Evolutionary conservation across 2,797 vertebrate species (phyloP).

Genomic region (Moxostoma hubbsi): DNA sequence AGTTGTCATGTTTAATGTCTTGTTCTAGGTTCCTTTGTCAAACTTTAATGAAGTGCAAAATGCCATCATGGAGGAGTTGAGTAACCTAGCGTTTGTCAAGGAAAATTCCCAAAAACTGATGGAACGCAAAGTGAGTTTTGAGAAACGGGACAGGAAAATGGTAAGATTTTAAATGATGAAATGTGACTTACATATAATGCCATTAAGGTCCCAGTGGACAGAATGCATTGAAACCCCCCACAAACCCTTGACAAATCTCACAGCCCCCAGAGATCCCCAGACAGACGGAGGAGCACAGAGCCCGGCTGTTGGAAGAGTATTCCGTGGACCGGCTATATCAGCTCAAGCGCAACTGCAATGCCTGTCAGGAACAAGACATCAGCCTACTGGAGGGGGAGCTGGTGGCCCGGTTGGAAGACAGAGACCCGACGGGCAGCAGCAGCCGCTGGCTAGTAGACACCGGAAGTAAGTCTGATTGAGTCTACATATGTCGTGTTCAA

Average conservation of each 20-base stretch:
- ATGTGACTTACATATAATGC: background rate
- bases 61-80: conserved; percentile 89
- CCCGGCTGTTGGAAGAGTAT: conserved; percentile 81
- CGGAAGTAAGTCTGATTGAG: conserved; percentile 82
- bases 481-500: conserved; percentile 14
- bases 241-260: background rate
- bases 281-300: conserved; percentile 86
- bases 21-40: conserved; percentile 78
- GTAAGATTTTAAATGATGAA: conserved; percentile 61
- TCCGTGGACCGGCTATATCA: conserved; percentile 79
- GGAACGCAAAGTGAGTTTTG: conserved; percentile 94
- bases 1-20: background rate
- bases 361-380: conserved; percentile 90
- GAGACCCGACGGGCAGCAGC: conserved; percentile 88
- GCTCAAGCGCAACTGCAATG: conserved; percentile 96
- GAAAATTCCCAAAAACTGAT: conserved; percentile 88
- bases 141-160: conserved; percentile 81
- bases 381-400: conserved; percentile 92
- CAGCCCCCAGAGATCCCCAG: conserved; percentile 82
- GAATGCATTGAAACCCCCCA: background rate
- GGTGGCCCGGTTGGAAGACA: conserved; percentile 89
- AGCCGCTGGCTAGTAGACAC: conserved; percentile 95
- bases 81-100: conserved; percentile 88
- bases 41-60: conserved; percentile 88
- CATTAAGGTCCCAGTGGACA: background rate